Base-by-base conservation (phyloP, 2,888 invertebrate genomes). In the Watsonalla binaria region DNA sequence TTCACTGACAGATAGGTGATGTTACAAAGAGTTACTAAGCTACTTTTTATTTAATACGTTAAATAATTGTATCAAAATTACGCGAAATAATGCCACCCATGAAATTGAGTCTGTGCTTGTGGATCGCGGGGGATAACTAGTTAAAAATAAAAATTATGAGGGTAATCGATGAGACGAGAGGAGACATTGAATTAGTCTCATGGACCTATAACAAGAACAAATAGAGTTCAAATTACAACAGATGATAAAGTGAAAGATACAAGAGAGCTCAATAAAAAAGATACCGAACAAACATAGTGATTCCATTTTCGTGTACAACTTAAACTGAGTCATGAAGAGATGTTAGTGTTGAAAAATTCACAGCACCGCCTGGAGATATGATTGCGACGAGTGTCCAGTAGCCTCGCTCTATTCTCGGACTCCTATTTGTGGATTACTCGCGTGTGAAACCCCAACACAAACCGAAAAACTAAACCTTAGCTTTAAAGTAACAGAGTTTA, bases 391-490 rank as follows among this genome's bases (percentile, higher is more conserved):
- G 77, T 80, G 78, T 81, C 81, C 87, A 89, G 86, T 88, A 87
- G 89, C 90, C 90, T 90, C 90, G 89, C 84, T 88, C 90, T 90
- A 90, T 90, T 90, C 88, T 89, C 76, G 85, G 82, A 82, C 82
- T 80, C 81, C 89, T 90, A 90, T 90, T 90, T 88, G 88, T 87
- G 86, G 86, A 89, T 79, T 78, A 85, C 82, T 82, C 82, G 80
- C 74, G 75, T 74, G 76, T 80, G 81, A 80, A 85, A 80, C 80
- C 76, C 76, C 68, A 58, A 70, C 68, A 66, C 66, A 72, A 66
- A 68, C 62, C 59, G 59, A 65, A 58, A 73, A 79, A 84, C 75
- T 79, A 72, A 76, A 80, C 82, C 79, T 66, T 88, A 84, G 66
- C 55, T 55, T 62, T 60, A 51, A 59, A 64, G 64, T 42, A 53